Base-by-base conservation (phyloP, 1,140 invertebrate species). In the Drosophila bocqueti region DNA sequence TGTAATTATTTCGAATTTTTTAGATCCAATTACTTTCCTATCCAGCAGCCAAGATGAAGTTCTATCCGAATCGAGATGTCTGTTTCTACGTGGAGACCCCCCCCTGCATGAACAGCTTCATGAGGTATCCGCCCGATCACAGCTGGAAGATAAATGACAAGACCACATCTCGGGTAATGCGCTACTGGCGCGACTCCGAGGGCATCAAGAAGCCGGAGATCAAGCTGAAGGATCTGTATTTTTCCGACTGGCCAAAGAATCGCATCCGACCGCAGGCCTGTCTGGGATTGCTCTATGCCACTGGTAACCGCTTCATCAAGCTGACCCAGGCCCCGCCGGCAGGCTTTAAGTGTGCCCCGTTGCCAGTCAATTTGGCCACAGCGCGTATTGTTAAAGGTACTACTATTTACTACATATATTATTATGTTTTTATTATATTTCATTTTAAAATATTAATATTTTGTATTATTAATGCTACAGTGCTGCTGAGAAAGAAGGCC, bases 231-330 rank as follows among this genome's bases (percentile, higher is more conserved):
- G 86, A 90, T 47, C 55, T 90, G 13, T 85, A 90, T n/a, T 85
- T 90, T n/a, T 24, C 49, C 0, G 34, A 73, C 6, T 71, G 67
- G 68, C 85, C 79, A 15, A 82, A 76, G 18, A 36, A 31, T 4
- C 72, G 85, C 24, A 90, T 90, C 31, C 85, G 85, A 2, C 46
- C 71, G 2, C 86, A 90, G 40, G 85, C 85, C 18, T 90, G 85
- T 26, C 59, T 90, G 47, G 86, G 86, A 2, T 52, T 90, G 76
- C 72, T 90, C n/a, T 90, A 90, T 47, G 72, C 85, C 24, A 90
- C 81, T 0, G 85, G 85, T 1, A 57, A 63, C 50, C 81, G 85
- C 0, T 90, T 82, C 29, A 85, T 90, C 9, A 68, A 43, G 4
- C 40, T 90, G 1, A 58, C 61, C 26, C 59, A 16, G 46, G 85